Conservation (phyloP, 2,888 invertebrate genomes). For the Limnephilus rhombicus region DNA sequence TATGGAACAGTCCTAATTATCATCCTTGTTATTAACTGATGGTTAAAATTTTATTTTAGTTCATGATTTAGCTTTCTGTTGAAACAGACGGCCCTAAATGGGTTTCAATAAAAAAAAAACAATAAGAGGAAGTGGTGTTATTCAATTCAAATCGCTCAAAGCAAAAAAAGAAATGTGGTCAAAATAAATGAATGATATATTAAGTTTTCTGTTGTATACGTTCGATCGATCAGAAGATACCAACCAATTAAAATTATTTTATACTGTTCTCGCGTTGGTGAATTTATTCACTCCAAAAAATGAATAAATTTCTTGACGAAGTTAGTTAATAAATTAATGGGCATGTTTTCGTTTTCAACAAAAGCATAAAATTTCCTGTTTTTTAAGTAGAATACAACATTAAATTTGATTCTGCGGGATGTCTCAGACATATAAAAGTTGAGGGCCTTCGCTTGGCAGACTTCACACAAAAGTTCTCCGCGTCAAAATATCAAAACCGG, state of each 20-base stretch:
- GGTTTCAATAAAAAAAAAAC: no score
- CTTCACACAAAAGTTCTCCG: slow-evolving; percentile 47
- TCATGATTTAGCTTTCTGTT: no score
- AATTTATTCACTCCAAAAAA: not conserved
- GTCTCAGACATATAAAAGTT: slow-evolving; percentile 26
- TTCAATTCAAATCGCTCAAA: no score
- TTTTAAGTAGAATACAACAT: not conserved
- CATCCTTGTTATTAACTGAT: no score
- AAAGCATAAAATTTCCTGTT: not conserved
- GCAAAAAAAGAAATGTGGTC: no score
- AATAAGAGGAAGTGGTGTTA: no score
- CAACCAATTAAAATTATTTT: not conserved
- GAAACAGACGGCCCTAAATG: no score
- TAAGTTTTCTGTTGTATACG: no score
- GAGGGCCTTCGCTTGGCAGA: not conserved
- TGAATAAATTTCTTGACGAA: not conserved
- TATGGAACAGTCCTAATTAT: no score
- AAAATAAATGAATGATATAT: no score
- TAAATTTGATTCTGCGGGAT: slow-evolving; percentile 22
- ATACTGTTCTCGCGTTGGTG: not conserved
- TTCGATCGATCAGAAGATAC: not conserved
- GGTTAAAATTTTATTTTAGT: no score
- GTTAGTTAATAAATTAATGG: not conserved
- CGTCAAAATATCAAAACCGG: slow-evolving; percentile 60
- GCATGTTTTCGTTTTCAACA: not conserved